Conservation (phyloP, 1,140 invertebrate genomes). For the Penaeus indicus region DNA sequence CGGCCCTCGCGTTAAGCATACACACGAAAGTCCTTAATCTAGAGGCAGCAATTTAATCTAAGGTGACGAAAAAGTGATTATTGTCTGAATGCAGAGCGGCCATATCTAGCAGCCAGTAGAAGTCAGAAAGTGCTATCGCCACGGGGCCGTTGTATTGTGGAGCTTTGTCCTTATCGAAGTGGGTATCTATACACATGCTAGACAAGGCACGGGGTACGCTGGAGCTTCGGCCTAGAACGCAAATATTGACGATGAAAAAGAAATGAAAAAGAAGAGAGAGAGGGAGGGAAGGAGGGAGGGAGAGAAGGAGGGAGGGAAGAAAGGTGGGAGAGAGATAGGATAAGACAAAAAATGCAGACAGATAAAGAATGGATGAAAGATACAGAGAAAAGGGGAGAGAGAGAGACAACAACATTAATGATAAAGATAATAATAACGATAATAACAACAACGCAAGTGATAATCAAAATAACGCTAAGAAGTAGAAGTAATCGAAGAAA, state of each 20-base stretch:
- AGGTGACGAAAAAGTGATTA: slow-evolving; percentile 60
- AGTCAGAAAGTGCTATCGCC: no score
- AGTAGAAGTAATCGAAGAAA: no score
- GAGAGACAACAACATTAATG: neutral
- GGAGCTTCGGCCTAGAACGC: neutral
- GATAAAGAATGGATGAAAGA: slow-evolving; percentile 4
- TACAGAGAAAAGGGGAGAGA: neutral
- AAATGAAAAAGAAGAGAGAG: neutral
- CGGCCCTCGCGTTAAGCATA: neutral
- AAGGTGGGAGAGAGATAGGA: neutral
- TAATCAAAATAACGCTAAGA: neutral
- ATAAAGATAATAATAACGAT: neutral
- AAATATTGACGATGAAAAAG: neutral
- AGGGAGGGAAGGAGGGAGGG: neutral
- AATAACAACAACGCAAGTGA: neutral
- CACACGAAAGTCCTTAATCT: slow-evolving; percentile 33
- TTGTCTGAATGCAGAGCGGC: slow-evolving; percentile 46
- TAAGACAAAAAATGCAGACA: neutral
- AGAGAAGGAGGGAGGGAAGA: neutral
- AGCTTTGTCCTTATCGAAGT: no score
- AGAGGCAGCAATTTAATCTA: slow-evolving; percentile 51
- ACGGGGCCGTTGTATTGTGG: no score
- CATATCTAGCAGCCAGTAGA: slow-evolving; percentile 17
- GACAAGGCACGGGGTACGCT: no score
- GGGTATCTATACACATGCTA: no score